Evolutionary conservation across 2,797 vertebrate species (phyloP), one percentile per base, ranked within the genome.

Genomic region (Clarias fuscus): DNA sequence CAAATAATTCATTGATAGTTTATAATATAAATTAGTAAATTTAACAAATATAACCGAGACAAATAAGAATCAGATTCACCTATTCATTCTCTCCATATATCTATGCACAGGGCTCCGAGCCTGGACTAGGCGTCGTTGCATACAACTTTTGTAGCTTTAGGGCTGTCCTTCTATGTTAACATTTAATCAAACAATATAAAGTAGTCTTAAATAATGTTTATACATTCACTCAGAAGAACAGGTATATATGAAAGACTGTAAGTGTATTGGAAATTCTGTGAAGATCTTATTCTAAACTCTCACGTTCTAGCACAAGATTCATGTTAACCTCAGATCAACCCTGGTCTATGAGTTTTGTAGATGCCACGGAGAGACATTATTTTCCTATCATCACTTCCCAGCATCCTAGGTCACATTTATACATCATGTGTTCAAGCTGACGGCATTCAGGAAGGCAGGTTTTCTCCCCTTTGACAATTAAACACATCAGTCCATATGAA

Each of bases 241-340:
- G 70, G 83, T 62, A 79, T 68, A 58, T 85, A 84, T 85, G 73
- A 88, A 83, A 85, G 43, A 83, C 87, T 84, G 85, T 83, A 72
- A 75, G 53, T 84, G 80, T 70, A 76, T 83, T 8, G 64, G 86
- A 89, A 86, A 87, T 43, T 33, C 72, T 87, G n/a, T 27, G 27
- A 71, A 70, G 59, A 84, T 67, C 68, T 84, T 80, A 84, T 24
- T 85, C 81, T 81, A 88, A 86, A 86, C 58, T 59, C 48, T 82
- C 20, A 7, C 43, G 15, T 15, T 61, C 30, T 85, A 85, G 75
- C 86, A 87, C 53, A 30, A 0, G 7, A 43, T 79, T 73, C 77
- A 78, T n/a, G 56, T 33, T 81, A 75, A 53, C 72, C 53, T 73
- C 27, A 84, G 62, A 85, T 77, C 79, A 85, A 53, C 37, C 82